phyloP scores from a whole-genome alignment of 2,888 invertebrate species.

The Leucophenga montana region DNA sequence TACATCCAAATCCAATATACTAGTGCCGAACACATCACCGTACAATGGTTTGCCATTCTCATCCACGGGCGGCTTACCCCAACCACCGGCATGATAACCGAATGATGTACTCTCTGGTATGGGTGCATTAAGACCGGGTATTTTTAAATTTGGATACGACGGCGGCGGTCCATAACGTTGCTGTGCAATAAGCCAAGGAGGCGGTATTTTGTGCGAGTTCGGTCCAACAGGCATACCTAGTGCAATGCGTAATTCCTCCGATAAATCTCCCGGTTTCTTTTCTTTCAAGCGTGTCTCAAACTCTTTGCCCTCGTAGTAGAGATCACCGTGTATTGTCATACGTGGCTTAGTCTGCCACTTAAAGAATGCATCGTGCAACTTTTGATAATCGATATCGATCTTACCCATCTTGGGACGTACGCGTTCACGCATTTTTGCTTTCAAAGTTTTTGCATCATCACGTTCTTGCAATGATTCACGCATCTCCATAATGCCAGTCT shows the following conservation, averaged over 20 bases:
- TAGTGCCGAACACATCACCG: constrained; percentile 97
- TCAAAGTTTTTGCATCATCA: constrained; percentile 93
- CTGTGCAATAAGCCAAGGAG: constrained; percentile 88
- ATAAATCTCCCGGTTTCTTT: constrained; percentile 98
- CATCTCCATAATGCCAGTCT: constrained; percentile 99
- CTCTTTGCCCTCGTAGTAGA: constrained; percentile 99
- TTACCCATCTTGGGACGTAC: constrained; percentile 98
- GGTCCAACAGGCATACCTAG: constrained; percentile 99
- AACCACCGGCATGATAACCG: constrained; percentile 99
- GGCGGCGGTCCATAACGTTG: constrained; percentile 95
- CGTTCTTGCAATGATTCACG: constrained; percentile 97
- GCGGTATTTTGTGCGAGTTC: constrained; percentile 90
- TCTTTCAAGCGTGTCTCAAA: constrained; percentile 97
- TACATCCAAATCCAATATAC: constrained; percentile 81
- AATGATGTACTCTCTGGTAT: constrained; percentile 98
- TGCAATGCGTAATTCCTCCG: constrained; percentile 95
- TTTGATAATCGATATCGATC: constrained; percentile 99
- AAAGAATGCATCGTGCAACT: constrained; percentile 99
- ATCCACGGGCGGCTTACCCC: constrained; percentile 99
- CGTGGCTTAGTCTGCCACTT: constrained; percentile 99
- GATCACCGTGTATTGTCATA: constrained; percentile 98
- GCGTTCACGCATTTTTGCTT: constrained; percentile 97
- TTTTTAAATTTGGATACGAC: constrained; percentile 97
- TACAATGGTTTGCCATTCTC: constrained; percentile 98
- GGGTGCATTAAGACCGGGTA: constrained; percentile 97